Percentiles rank a stretch among this genome's conserved stretches.
Evolutionary conservation across 2,113 vertebrate species (phyloP).

Genomic region (Mastomys coucha): DNA sequence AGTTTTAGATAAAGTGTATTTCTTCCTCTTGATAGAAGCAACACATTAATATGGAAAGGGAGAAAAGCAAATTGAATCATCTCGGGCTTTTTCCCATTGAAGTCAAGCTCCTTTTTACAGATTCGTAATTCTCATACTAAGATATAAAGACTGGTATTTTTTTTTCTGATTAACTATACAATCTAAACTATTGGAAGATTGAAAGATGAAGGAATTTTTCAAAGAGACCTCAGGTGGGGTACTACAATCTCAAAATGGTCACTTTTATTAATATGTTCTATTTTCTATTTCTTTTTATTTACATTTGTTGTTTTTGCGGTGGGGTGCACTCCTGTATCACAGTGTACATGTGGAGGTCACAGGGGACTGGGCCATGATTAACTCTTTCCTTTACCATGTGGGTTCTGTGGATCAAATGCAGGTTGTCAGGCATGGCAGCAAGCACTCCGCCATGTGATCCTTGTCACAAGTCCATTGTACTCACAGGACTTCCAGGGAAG

Average conservation of each 20-base stretch:
- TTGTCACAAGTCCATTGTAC: no score
- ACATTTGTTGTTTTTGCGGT: neutral
- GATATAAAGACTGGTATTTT: conserved; percentile 27
- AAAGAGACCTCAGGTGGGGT: neutral
- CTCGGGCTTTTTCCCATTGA: neutral
- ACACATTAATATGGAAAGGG: neutral
- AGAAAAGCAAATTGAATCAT: conserved; percentile 14
- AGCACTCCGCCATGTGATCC: neutral
- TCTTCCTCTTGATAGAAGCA: conserved; percentile 1
- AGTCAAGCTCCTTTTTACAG: neutral
- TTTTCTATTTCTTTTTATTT: neutral
- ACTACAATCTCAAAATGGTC: neutral
- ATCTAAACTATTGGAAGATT: neutral
- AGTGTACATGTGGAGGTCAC: neutral
- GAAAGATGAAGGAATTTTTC: neutral
- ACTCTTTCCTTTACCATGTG: neutral
- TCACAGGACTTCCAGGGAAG: neutral
- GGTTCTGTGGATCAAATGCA: neutral
- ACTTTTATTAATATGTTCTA: neutral
- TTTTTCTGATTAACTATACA: neutral
- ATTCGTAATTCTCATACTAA: conserved; percentile 29
- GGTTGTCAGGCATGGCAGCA: neutral
- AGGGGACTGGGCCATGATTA: neutral
- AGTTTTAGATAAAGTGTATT: conserved; percentile 47
- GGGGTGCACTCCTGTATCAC: no score